These are phyloP conservation scores for Euura saliciscinereae DNA, from an alignment of 1,140 invertebrate genomes.

Conservation along the genomic window DNA sequence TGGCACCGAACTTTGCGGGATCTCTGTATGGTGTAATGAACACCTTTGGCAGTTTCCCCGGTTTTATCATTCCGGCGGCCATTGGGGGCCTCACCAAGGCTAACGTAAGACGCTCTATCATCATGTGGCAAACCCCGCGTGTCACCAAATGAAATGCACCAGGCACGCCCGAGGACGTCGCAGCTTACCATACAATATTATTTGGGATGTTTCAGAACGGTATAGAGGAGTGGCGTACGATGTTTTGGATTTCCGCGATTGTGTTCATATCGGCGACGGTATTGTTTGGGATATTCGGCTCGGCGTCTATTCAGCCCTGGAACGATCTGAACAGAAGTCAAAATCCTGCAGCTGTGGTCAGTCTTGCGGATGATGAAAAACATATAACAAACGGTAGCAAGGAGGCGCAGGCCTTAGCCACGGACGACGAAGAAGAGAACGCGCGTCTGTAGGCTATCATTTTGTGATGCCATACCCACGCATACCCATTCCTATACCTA, in stretches of 20 bases:
- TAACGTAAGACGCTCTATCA: constrained; percentile 16
- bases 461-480: background rate
- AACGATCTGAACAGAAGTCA: constrained; percentile 53
- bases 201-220: constrained; percentile 67
- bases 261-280: constrained; percentile 73
- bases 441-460: constrained; percentile 38
- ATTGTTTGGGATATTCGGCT: constrained; percentile 72
- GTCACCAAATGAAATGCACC: constrained; percentile 8
- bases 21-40: constrained; percentile 78
- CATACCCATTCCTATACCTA: too few relatives aligned
- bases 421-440: constrained; percentile 47
- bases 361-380: constrained; percentile 38
- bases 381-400: constrained; percentile 36
- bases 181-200: constrained; percentile 7
- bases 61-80: constrained; percentile 75
- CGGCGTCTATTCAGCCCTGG: constrained; percentile 70
- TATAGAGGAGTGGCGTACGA: constrained; percentile 75
- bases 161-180: background rate
- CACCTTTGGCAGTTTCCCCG: constrained; percentile 73
- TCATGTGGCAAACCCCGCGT: background rate
- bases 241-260: constrained; percentile 76
- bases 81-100: constrained; percentile 71
- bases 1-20: constrained; percentile 82
- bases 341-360: background rate
- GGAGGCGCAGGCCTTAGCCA: constrained; percentile 16